Conservation (phyloP, 2,797 vertebrate genomes). For the Scolopax rusticola region DNA sequence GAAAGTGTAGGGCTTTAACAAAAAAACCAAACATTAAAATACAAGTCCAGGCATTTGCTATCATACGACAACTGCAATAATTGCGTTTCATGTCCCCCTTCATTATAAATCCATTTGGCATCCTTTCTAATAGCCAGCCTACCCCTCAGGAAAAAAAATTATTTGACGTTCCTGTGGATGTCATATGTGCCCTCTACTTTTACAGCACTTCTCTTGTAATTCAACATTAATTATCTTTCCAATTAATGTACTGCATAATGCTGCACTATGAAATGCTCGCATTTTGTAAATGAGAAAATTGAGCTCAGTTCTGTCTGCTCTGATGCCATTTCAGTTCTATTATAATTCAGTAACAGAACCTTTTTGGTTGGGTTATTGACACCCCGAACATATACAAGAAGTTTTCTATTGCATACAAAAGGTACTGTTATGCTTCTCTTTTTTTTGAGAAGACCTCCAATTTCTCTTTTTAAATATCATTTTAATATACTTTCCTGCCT, state of each 20-base stretch:
- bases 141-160: neutral
- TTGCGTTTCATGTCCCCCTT: constrained; percentile 3
- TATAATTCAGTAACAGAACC: neutral
- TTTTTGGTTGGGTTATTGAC: constrained; percentile 12
- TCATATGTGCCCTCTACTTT: neutral
- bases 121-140: neutral
- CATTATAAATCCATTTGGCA: constrained; percentile 66
- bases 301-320: constrained; percentile 16
- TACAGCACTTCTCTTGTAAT: constrained; percentile 33
- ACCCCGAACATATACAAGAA: neutral
- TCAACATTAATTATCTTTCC: constrained; percentile 53
- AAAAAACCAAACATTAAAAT: neutral
- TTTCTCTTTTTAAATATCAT: neutral
- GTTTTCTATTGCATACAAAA: neutral
- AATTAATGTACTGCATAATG: constrained; percentile 45
- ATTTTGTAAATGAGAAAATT: constrained; percentile 52
- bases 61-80: neutral
- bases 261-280: neutral
- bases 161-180: neutral
- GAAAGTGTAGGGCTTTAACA: neutral
- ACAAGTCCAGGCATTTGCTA: neutral
- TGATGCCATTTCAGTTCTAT: constrained; percentile 33
- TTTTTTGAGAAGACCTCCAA: neutral
- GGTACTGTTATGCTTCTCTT: neutral
- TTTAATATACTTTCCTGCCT: constrained; percentile 21